Evolutionary conservation across 2,797 vertebrate genomes (phyloP), one percentile per base, ranked within the genome.

Genomic region (Characodon lateralis): DNA sequence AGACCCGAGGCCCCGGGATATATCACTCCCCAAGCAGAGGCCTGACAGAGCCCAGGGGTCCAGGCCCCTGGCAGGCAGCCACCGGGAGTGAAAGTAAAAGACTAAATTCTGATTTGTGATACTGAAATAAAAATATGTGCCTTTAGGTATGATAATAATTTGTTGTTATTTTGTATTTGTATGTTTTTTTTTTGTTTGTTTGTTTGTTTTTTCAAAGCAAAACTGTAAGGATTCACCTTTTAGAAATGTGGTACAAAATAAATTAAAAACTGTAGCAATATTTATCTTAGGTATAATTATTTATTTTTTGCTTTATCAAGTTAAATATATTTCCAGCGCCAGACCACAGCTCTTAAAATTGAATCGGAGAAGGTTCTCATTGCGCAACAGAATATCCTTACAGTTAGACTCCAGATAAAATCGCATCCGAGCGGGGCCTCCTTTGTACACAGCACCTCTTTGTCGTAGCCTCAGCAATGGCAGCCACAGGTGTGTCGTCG

Each of bases 401-500:
- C 35, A 41, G 12, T 39, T n/a, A 8, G 9, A 39, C 9, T n/a
- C 5, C 66, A n/a, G 22, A 20, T 0, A 13, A 2, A n/a, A 43
- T 13, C 18, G 8, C 51, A 7, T 10, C 3, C 26, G 74, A 77
- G 80, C 82, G 39, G 3, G 4, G 12, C 46, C 6, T 83, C 72
- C 6, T 8, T 2, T 0, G 0, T 0, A 8, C 0, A 43, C 0
- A 3, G 24, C 31, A 2, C 10, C 28, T 74, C 72, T 78, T 12
- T 55, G 46, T 43, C 55, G 6, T 22, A 26, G 26, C 0, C 20
- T 2, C 26, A 8, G 4, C n/a, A 3, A 18, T 51, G 2, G 71
- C 51, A 61, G 50, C 87, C 74, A 89, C 88, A 90, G 80, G 89
- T 92, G 87, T 78, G 83, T 74, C 81, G 0, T 31, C n/a, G 48